Evolutionary conservation across 2,888 invertebrate species (phyloP), one percentile per base, ranked within the genome.

Genomic region (Stomorhina lunata): DNA sequence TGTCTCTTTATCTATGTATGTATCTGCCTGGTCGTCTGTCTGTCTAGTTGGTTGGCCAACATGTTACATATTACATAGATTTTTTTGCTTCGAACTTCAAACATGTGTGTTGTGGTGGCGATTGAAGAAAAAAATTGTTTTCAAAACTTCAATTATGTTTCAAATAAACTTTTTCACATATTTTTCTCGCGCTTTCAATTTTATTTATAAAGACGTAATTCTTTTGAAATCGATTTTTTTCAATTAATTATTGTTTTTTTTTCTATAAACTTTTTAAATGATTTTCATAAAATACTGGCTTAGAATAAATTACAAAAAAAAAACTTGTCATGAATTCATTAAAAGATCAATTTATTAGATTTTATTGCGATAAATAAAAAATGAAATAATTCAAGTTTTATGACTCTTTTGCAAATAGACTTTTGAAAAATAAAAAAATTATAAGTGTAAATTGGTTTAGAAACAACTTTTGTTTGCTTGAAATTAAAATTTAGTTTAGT

Each of bases 281-380:
- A 34, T 72, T 68, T 80, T 68, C 43, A 43, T 53, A 37, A 55
- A 29, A 37, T 61, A 61, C 20, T 77, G 57, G 57, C 57, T 63
- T 37, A 72, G 32, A 69, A 69, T 27, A 34, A 17, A 22, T 32
- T 17, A 37, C 1, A 22, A 4, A 48, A 57, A 25, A 59, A 34
- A 57, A 61, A 71, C 79, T 61, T 76, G 82, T 66, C 75, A 76
- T 72, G 82, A 82, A 79, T 82, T 82, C 66, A 79, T 82, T 82
- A 75, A 29, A 50, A 75, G 65, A n/a, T 81, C 78, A 73, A 65
- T 78, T 81, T 81, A 57, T 81, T 73, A 50, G 63, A 76, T 76
- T 82, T 75, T 68, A 50, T 50, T 6, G 68, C 73, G 69, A 81
- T 75, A 82, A 59, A 79, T 34, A 17, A 79, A 66, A 50, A 57